phyloP scores from a whole-genome alignment of 2,797 vertebrate species.

The Eulemur albifrons region DNA sequence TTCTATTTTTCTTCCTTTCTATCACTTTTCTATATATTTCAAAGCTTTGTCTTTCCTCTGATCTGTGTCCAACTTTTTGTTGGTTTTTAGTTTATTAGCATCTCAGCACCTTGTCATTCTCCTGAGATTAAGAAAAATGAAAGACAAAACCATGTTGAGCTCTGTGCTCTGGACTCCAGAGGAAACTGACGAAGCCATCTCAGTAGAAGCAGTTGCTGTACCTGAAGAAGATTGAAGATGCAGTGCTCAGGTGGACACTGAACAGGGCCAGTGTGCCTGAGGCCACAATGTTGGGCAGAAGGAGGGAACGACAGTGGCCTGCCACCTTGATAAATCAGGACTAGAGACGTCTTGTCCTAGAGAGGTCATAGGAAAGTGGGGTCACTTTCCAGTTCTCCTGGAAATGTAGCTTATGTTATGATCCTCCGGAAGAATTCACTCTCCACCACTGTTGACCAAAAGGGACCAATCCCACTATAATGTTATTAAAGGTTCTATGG shows the following conservation, averaged over 20 bases:
- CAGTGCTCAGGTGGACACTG: background rate
- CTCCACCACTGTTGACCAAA: background rate
- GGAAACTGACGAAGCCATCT: background rate
- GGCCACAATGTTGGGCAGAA: background rate
- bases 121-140: background rate
- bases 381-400: background rate
- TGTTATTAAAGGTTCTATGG: background rate
- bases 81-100: background rate
- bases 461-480: background rate
- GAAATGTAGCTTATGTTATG: background rate
- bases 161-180: background rate
- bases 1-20: background rate
- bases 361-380: background rate
- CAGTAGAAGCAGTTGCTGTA: background rate
- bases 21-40: background rate
- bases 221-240: background rate
- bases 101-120: background rate
- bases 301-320: background rate
- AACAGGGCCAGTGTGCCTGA: background rate
- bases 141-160: background rate
- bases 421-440: background rate
- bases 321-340: background rate
- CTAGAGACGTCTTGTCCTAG: background rate
- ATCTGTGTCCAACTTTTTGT: background rate
- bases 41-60: background rate